phyloP scores from a whole-genome alignment of 2,888 invertebrate species.

The Ophion slaviceki region DNA sequence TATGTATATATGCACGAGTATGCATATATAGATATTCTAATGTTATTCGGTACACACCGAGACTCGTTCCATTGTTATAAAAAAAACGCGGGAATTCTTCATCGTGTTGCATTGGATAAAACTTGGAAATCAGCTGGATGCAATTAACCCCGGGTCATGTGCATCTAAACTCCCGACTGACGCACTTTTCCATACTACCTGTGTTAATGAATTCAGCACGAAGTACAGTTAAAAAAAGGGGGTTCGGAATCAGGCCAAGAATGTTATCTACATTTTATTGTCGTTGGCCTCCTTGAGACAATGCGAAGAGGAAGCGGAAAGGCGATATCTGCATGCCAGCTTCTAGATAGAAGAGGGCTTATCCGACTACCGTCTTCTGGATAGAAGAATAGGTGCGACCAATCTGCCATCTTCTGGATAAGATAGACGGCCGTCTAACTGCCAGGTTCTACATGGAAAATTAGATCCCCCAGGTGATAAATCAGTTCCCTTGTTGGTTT shows the following conservation, averaged over 20 bases:
- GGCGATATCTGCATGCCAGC: not conserved
- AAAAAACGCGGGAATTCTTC: not conserved
- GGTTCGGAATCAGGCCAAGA: not conserved
- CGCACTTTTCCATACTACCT: not conserved
- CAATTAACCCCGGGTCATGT: not conserved
- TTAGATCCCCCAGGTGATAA: not conserved
- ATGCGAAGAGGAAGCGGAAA: slow-evolving; percentile 1
- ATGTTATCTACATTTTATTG: not conserved
- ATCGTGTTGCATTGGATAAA: not conserved
- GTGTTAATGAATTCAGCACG: not conserved
- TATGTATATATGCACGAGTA: too few species aligned
- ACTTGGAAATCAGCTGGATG: not conserved
- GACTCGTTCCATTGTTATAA: not conserved
- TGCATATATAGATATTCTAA: not conserved
- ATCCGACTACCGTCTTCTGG: not conserved
- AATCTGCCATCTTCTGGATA: not conserved
- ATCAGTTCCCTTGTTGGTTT: not conserved
- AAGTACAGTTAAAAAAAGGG: not conserved
- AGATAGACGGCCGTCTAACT: not conserved
- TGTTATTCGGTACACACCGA: not conserved
- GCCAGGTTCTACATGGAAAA: not conserved
- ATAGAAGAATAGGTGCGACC: not conserved
- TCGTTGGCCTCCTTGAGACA: not conserved
- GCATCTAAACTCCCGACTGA: not conserved
- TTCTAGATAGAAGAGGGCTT: not conserved